Evolutionary conservation across 2,113 vertebrate species (phyloP).

Genomic region (Ammospiza caudacuta): DNA sequence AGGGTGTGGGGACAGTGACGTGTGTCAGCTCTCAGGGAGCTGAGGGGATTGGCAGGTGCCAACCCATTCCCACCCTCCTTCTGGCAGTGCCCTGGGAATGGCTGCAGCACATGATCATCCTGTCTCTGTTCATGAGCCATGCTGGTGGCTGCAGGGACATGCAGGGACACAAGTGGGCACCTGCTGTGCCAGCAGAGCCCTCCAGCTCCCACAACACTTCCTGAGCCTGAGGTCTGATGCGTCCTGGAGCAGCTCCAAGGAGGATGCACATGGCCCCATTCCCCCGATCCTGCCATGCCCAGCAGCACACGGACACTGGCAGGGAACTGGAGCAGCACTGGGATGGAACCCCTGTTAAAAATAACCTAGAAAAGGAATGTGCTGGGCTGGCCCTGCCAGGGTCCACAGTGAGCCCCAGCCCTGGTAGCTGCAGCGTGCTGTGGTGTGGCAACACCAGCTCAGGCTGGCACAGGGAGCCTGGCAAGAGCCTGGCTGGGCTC

Average conservation of each 20-base stretch:
- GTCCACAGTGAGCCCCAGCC: neutral
- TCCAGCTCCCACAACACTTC: neutral
- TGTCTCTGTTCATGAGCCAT: neutral
- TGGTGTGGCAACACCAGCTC: rapidly evolving
- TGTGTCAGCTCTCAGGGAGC: neutral
- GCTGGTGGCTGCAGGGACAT: rapidly evolving
- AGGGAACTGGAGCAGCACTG: neutral
- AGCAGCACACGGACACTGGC: rapidly evolving
- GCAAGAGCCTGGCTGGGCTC: neutral
- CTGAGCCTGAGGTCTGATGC: neutral
- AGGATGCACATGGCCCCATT: rapidly evolving
- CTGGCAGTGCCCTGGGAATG: neutral
- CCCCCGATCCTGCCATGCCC: neutral
- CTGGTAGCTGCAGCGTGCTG: rapidly evolving
- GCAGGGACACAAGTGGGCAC: rapidly evolving
- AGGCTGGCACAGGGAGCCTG: too few relatives aligned
- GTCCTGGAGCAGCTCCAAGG: neutral
- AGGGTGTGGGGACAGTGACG: rapidly evolving
- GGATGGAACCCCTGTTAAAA: neutral
- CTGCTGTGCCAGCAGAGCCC: neutral
- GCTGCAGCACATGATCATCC: neutral
- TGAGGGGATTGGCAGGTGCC: neutral
- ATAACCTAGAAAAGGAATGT: neutral
- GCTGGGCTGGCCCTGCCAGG: neutral
- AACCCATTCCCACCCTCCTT: neutral